A percentile compares a stretch with the other conserved stretches of the same genome.
These are phyloP conservation scores for Diphyllodes magnificus DNA, from an alignment of 2,113 vertebrate genomes.

Conservation along the genomic window DNA sequence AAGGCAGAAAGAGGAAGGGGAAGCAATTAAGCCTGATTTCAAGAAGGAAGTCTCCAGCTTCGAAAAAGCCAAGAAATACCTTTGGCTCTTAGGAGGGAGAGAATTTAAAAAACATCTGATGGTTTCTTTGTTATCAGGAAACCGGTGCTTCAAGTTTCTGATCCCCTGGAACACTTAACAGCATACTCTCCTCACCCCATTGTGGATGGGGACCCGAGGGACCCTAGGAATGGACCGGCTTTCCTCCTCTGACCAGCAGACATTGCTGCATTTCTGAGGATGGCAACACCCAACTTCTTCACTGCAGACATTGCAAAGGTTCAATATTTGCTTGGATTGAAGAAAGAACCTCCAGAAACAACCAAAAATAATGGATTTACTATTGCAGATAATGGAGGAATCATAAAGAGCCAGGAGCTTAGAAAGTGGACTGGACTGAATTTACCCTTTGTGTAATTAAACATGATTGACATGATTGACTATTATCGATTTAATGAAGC, in stretches of 20 bases:
- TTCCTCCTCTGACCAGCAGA: not conserved
- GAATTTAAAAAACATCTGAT: not conserved
- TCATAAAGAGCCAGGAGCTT: not conserved
- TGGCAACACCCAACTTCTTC: not conserved
- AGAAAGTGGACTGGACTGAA: not conserved
- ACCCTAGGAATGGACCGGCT: not conserved
- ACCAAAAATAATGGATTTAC: not conserved
- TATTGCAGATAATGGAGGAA: not conserved
- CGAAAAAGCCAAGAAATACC: not conserved
- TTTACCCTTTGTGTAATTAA: not conserved
- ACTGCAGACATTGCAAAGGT: not conserved
- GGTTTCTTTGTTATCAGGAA: not conserved
- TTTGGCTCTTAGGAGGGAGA: not conserved
- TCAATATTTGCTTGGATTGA: not conserved
- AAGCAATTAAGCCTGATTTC: not conserved
- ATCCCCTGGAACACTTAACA: not conserved
- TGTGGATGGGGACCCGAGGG: not conserved
- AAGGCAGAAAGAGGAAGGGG: not conserved
- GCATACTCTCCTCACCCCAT: accelerated
- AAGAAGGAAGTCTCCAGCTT: not conserved
- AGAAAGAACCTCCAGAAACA: not conserved
- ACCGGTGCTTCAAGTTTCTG: not conserved
- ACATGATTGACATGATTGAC: not conserved
- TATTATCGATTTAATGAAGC: not conserved
- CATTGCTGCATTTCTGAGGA: not conserved